A percentile compares a stretch with the other conserved stretches of the same genome.
Conservation (phyloP, 1,140 invertebrate genomes). For the Calliopsis andreniformis region DNA sequence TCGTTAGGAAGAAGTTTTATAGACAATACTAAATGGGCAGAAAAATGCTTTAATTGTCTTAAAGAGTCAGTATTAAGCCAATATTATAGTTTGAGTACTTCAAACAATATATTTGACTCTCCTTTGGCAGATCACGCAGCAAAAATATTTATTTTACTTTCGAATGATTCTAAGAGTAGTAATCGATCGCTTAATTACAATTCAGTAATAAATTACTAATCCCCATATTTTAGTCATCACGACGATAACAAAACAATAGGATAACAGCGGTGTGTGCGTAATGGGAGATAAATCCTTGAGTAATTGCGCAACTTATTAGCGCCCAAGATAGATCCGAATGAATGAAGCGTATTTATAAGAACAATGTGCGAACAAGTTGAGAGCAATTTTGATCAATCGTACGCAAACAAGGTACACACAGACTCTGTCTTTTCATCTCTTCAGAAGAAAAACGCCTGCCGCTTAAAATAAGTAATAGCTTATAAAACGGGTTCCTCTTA, state of each 20-base stretch:
- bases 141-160: not conserved
- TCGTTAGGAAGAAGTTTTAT: no score
- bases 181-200: not conserved
- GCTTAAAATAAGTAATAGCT: no score
- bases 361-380: not conserved
- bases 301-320: conserved; percentile 20
- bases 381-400: not conserved
- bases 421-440: no score
- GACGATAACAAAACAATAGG: conserved; percentile 28
- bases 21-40: no score
- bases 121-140: no score
- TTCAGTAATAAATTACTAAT: conserved; percentile 6
- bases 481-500: no score
- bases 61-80: no score
- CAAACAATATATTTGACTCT: no score
- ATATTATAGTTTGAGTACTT: no score
- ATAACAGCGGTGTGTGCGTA: not conserved
- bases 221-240: not conserved
- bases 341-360: conserved; percentile 16
- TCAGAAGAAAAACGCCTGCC: no score
- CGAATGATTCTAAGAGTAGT: not conserved
- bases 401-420: no score
- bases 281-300: conserved; percentile 30
- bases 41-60: no score
- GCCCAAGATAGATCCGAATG: conserved; percentile 26